These are phyloP conservation scores for Platycheirus albimanus DNA, from an alignment of 2,888 invertebrate species.

Conservation along the genomic window DNA sequence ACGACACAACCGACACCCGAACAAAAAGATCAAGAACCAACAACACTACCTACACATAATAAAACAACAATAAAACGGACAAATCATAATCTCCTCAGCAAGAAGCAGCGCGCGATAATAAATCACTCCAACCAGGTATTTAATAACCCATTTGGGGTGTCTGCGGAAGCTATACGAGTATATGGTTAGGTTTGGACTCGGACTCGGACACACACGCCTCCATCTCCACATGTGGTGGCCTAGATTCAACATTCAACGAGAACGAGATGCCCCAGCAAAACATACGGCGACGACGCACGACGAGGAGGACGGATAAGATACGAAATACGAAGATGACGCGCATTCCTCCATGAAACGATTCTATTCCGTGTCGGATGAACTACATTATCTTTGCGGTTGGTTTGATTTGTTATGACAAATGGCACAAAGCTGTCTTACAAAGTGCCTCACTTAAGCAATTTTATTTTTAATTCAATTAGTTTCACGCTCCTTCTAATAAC, in stretches of 20 bases:
- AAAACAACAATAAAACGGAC: slow-evolving; percentile 12
- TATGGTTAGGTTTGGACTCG: too few species aligned
- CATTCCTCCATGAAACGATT: slow-evolving; percentile 6
- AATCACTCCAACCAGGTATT: slow-evolving; percentile 71
- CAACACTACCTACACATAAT: too few species aligned
- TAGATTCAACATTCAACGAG: too few species aligned
- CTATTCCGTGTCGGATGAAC: slow-evolving; percentile 21
- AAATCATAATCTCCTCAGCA: slow-evolving; percentile 48
- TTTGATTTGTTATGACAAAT: slow-evolving; percentile 72
- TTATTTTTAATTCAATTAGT: slow-evolving; percentile 53
- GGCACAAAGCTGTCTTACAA: slow-evolving; percentile 27
- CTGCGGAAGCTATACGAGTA: slow-evolving; percentile 55
- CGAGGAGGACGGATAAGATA: too few species aligned
- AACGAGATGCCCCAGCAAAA: neutral
- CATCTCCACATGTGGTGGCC: slow-evolving; percentile 48
- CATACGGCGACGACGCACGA: too few species aligned
- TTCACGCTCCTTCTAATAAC: slow-evolving; percentile 31
- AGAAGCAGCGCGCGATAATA: slow-evolving; percentile 47
- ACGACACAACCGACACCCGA: too few species aligned
- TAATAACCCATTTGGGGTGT: slow-evolving; percentile 62
- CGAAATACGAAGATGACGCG: slow-evolving; percentile 2
- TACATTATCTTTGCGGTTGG: slow-evolving; percentile 7
- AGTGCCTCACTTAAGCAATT: slow-evolving; percentile 52
- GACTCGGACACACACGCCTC: slow-evolving; percentile 33
- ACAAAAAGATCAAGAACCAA: neutral